Percentiles rank a stretch among this genome's conserved stretches.
Conservation (phyloP, 2,113 vertebrate genomes). For the Phocoena phocoena region DNA sequence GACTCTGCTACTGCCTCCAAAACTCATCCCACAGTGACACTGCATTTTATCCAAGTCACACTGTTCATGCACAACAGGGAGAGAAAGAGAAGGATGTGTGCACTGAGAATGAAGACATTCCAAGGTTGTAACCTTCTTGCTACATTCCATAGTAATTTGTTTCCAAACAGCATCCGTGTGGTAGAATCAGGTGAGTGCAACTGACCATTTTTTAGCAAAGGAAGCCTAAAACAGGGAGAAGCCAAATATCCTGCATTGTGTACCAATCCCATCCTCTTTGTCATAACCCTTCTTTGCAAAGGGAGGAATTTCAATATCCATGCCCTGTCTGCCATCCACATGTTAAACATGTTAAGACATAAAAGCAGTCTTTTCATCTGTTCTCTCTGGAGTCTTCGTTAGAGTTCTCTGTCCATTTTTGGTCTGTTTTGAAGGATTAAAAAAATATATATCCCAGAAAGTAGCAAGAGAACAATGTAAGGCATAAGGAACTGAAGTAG, state of each 20-base stretch:
- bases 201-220: not conserved
- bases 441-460: not conserved
- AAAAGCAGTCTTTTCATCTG: slow-evolving; percentile 45
- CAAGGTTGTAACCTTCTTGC: not conserved
- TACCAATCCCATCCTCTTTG: not conserved
- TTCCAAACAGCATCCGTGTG: not conserved
- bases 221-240: not conserved
- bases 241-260: not conserved
- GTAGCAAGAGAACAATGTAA: not conserved
- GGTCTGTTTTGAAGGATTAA: slow-evolving; percentile 14
- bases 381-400: not conserved
- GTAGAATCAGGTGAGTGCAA: not conserved
- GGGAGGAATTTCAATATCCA: not conserved
- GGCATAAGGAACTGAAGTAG: not conserved
- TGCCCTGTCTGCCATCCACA: not conserved
- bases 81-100: not conserved
- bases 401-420: not conserved
- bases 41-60: not conserved
- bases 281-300: slow-evolving; percentile 8
- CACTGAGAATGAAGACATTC: not conserved
- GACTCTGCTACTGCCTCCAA: not conserved
- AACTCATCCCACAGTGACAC: not conserved
- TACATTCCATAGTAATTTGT: not conserved
- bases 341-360: not conserved
- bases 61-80: not conserved